phyloP scores from a whole-genome alignment of 1,140 invertebrate genomes.

The Drosophila varians region DNA sequence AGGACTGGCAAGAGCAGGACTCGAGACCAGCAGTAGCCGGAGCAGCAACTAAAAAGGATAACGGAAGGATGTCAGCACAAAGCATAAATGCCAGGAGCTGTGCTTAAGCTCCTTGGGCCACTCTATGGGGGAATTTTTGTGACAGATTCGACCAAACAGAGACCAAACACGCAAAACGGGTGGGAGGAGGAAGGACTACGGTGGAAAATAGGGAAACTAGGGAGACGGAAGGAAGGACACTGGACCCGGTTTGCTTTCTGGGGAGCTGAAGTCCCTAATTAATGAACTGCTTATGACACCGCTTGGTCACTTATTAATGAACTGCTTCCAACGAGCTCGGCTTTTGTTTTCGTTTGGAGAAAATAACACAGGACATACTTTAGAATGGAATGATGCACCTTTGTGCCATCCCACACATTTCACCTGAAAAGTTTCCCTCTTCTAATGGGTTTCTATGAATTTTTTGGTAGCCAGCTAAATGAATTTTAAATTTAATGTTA shows the following conservation, averaged over 20 bases:
- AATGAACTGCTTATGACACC: conserved; percentile 44
- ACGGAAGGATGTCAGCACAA: neutral
- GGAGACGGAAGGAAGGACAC: neutral
- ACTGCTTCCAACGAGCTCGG: conserved; percentile 3
- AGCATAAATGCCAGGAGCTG: conserved; percentile 30
- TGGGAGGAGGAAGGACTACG: neutral
- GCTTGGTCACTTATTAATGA: conserved; percentile 28
- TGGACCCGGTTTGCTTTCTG: conserved; percentile 9
- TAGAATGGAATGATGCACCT: neutral
- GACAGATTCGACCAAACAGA: conserved; percentile 9
- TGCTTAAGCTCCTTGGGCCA: conserved; percentile 25
- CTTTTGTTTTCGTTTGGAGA: neutral
- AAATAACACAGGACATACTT: neutral
- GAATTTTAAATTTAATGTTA: neutral
- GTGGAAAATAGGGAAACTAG: neutral
- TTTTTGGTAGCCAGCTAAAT: neutral
- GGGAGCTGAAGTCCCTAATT: conserved; percentile 24
- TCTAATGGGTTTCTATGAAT: neutral
- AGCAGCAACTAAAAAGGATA: conserved; percentile 1
- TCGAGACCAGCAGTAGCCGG: neutral
- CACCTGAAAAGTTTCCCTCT: neutral
- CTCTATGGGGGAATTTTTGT: conserved; percentile 9
- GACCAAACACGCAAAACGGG: neutral
- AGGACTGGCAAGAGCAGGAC: neutral
- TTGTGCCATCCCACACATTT: neutral